Percentiles rank a stretch among this genome's conserved stretches.
phyloP scores from a whole-genome alignment of 1,140 invertebrate species.

The Drosophila nasuta region DNA sequence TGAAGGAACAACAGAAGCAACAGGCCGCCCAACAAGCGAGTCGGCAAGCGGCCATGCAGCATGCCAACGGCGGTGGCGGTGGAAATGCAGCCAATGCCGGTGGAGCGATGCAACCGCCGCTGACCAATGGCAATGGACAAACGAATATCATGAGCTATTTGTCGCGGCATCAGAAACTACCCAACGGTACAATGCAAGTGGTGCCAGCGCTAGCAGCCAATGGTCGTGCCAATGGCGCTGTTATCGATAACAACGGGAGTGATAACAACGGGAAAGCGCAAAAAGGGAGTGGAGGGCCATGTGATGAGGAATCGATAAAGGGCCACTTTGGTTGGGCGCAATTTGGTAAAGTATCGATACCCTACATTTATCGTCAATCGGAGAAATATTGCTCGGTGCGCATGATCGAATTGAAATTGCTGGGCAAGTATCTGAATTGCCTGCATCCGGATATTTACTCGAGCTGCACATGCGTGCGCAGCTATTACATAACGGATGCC shows the following conservation, averaged over 20 bases:
- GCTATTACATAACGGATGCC: constrained; percentile 96
- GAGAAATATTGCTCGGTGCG: constrained; percentile 96
- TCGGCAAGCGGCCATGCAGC: constrained; percentile 78
- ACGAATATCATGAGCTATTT: constrained; percentile 88
- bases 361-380: constrained; percentile 92
- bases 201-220: constrained; percentile 59
- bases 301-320: constrained; percentile 92
- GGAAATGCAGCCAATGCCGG: constrained; percentile 44
- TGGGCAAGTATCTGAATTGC: constrained; percentile 94
- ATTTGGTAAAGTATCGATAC: constrained; percentile 93
- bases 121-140: constrained; percentile 85
- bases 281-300: constrained; percentile 70
- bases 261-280: constrained; percentile 48
- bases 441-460: constrained; percentile 93
- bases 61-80: constrained; percentile 61
- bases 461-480: constrained; percentile 94
- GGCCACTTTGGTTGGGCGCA: constrained; percentile 96
- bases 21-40: constrained; percentile 75
- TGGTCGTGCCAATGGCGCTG: constrained; percentile 56
- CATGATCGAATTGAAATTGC: constrained; percentile 94
- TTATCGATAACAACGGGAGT: constrained; percentile 23
- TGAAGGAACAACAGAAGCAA: constrained; percentile 92
- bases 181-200: constrained; percentile 81
- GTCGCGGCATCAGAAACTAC: constrained; percentile 84
- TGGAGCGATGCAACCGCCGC: constrained; percentile 67